These are phyloP conservation scores for Cettia cetti DNA, from an alignment of 2,113 vertebrate species.

Conservation along the genomic window DNA sequence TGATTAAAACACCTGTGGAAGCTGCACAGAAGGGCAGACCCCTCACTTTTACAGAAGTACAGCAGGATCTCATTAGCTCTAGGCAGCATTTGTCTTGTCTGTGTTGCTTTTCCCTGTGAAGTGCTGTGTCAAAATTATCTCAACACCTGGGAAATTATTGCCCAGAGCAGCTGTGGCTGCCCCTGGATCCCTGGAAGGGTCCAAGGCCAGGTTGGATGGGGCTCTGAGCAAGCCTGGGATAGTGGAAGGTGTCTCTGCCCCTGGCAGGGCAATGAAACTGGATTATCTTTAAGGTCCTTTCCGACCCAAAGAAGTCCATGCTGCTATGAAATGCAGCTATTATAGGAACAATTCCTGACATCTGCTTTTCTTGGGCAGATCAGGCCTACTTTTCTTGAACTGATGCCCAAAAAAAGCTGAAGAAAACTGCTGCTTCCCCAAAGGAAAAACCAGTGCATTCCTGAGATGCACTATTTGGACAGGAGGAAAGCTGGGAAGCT, in stretches of 20 bases:
- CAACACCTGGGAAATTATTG: neutral
- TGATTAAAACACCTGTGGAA: neutral
- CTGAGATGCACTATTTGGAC: neutral
- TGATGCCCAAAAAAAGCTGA: neutral
- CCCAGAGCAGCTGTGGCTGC: neutral
- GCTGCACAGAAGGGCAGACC: neutral
- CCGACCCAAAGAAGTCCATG: neutral
- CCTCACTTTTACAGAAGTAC: neutral
- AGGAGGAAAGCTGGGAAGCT: neutral
- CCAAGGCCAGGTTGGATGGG: neutral
- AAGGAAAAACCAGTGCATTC: neutral
- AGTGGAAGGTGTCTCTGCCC: neutral
- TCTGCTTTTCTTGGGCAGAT: neutral
- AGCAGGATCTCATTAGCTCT: neutral
- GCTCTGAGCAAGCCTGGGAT: accelerated
- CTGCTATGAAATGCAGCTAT: neutral
- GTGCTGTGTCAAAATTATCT: neutral
- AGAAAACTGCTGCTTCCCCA: neutral
- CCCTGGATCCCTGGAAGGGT: neutral
- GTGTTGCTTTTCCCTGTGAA: neutral
- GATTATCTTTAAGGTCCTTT: neutral
- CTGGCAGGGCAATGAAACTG: neutral
- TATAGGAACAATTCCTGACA: neutral
- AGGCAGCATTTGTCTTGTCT: neutral
- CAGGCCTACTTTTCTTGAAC: neutral